Base-by-base conservation (phyloP, 2,888 invertebrate species). In the Drosophila histrio region DNA sequence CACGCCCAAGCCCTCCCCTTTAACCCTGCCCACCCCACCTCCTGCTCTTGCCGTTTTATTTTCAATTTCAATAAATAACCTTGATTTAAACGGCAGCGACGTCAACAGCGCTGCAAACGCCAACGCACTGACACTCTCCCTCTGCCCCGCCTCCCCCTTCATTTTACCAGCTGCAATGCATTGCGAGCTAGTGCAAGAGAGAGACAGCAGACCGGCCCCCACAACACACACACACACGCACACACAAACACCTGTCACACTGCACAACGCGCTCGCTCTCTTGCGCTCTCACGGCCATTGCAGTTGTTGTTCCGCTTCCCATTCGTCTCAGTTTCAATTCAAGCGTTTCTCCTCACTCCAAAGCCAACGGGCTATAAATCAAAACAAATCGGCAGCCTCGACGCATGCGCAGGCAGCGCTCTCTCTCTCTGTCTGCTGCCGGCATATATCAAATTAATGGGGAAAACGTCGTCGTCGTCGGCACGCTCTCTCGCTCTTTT, bases 21-120 rank as follows among this genome's bases (percentile, higher is more conserved):
- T n/a, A n/a, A n/a, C n/a, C n/a, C n/a, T n/a, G n/a, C n/a, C n/a
- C n/a, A n/a, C n/a, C n/a, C n/a, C n/a, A n/a, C n/a, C n/a, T 5
- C 19, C 6, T 19, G 15, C 32, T 30, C 6, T 13, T n/a, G 36
- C 41, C 58, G 84, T 78, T 85, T 87, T 87, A 85, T 85, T 85
- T 87, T 85, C 84, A 85, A 85, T 85, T 87, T 87, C 87, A 85
- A 85, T 85, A 85, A 89, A 89, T 89, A 89, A 89, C 89, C 89
- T 89, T 89, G 89, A 89, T 89, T 89, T 89, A 87, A 86, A 82
- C 82, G 71, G 47, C 84, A 66, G 72, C 84, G 78, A 63, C 82
- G 83, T 53, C 60, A 66, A 49, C 78, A 68, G 76, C 69, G 75
- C 61, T 47, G 70, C 47, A 60, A 24, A 36, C 62, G 50, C 62